A percentile compares a stretch with the other conserved stretches of the same genome.
Evolutionary conservation across 1,140 invertebrate species (phyloP).

Genomic region (Heliconius nattereri): DNA sequence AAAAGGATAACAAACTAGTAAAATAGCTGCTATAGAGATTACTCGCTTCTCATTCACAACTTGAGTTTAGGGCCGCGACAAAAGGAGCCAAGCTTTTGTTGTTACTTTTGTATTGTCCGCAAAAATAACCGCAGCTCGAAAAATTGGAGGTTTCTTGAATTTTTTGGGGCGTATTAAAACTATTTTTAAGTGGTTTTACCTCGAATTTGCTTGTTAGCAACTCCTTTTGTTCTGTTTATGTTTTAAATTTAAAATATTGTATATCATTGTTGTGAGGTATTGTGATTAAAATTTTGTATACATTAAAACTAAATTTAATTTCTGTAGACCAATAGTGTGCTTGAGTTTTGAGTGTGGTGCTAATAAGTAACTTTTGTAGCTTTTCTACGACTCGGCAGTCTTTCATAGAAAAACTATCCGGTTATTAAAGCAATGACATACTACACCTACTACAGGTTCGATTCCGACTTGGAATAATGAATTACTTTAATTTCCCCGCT

Average conservation of each 20-base stretch:
- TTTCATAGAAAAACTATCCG: no score
- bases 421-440: no score
- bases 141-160: conserved; percentile 3
- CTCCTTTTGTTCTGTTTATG: not conserved
- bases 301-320: not conserved
- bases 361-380: no score
- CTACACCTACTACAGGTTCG: no score
- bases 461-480: no score
- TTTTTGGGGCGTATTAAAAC: conserved; percentile 11
- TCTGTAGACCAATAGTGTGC: not conserved
- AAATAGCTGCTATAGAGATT: conserved; percentile 37
- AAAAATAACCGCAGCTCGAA: conserved; percentile 4
- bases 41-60: conserved; percentile 27
- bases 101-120: not conserved
- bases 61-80: conserved; percentile 14
- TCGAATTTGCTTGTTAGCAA: conserved; percentile 5
- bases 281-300: not conserved
- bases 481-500: no score
- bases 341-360: not conserved
- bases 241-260: conserved; percentile 8
- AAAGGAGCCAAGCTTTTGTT: conserved; percentile 9
- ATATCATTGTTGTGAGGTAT: not conserved
- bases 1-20: conserved; percentile 40
- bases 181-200: conserved; percentile 14
- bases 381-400: no score